These are phyloP conservation scores for Dorcus parallelipipedus DNA, from an alignment of 2,888 invertebrate species.

Conservation along the genomic window DNA sequence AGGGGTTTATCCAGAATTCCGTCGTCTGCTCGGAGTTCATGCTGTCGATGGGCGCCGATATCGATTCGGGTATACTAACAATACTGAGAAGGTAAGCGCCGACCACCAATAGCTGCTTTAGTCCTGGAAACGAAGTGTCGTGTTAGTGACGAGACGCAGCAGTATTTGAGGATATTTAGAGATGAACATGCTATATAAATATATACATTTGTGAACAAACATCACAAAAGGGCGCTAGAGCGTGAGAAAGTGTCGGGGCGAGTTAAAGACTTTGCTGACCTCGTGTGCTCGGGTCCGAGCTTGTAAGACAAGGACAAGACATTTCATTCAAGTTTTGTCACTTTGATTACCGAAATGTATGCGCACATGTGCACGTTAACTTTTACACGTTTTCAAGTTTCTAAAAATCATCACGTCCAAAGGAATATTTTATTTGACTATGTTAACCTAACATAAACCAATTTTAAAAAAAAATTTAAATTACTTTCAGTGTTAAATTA, in stretches of 20 bases:
- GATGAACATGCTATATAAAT: slow-evolving; percentile 35
- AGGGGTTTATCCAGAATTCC: slow-evolving; percentile 52
- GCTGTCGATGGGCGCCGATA: slow-evolving; percentile 39
- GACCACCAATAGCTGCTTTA: slow-evolving; percentile 47
- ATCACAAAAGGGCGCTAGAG: slow-evolving; percentile 41
- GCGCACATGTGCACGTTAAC: too few relatives aligned
- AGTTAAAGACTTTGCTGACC: slow-evolving; percentile 25
- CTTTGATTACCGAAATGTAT: too few relatives aligned
- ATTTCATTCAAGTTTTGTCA: too few relatives aligned
- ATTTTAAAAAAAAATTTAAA: too few relatives aligned
- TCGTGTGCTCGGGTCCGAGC: slow-evolving; percentile 26
- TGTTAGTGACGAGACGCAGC: too few relatives aligned
- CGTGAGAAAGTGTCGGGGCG: slow-evolving; percentile 43
- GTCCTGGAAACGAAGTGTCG: slow-evolving; percentile 37
- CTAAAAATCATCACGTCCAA: too few relatives aligned
- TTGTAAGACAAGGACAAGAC: slow-evolving; percentile 21
- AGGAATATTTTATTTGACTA: too few relatives aligned
- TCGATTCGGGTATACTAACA: slow-evolving; percentile 40
- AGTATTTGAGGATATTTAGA: too few relatives aligned
- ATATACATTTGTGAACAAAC: slow-evolving; percentile 41
- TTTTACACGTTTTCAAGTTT: too few relatives aligned
- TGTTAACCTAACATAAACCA: too few relatives aligned
- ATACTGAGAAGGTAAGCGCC: slow-evolving; percentile 46
- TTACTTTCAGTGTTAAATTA: too few relatives aligned
- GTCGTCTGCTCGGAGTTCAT: slow-evolving; percentile 7